Conservation (phyloP, 1,140 invertebrate species). For the Physella acuta region DNA sequence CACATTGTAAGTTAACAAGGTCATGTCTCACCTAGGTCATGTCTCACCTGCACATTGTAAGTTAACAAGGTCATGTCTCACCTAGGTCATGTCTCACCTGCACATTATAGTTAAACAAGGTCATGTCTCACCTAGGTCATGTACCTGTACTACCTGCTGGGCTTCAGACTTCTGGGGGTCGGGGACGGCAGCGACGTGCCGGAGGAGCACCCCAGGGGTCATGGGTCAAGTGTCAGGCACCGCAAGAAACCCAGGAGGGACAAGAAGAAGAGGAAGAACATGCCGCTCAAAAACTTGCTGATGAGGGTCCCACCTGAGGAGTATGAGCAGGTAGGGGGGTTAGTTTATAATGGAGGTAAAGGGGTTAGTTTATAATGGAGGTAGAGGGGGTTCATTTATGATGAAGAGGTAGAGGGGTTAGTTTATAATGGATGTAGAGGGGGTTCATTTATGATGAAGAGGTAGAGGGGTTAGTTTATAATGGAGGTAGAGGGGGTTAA, state of each 20-base stretch:
- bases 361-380: not conserved
- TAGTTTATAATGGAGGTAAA: not conserved
- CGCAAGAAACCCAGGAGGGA: slow-evolving; percentile 32
- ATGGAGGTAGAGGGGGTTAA: not conserved
- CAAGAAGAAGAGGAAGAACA: slow-evolving; percentile 33
- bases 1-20: too few relatives aligned
- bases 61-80: too few relatives aligned
- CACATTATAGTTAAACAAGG: not conserved
- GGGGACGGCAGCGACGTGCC: slow-evolving; percentile 13
- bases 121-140: slow-evolving; percentile 66
- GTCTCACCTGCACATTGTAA: too few relatives aligned
- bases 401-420: too few relatives aligned
- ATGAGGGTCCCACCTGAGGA: slow-evolving; percentile 45
- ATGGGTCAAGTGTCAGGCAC: slow-evolving; percentile 7
- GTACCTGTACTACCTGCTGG: slow-evolving; percentile 72
- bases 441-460: too few relatives aligned
- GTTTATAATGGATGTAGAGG: too few relatives aligned
- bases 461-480: slow-evolving; percentile 25
- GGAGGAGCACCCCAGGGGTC: not conserved
- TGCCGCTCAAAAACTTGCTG: slow-evolving; percentile 44
- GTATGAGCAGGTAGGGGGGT: slow-evolving; percentile 43
- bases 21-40: too few relatives aligned
- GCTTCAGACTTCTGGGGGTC: slow-evolving; percentile 63
- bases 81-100: not conserved
- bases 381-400: too few relatives aligned